A percentile compares a stretch with the other conserved stretches of the same genome.
These are phyloP conservation scores for Oscheius myriophilus DNA, from an alignment of 2,888 invertebrate species.

Conservation along the genomic window DNA sequence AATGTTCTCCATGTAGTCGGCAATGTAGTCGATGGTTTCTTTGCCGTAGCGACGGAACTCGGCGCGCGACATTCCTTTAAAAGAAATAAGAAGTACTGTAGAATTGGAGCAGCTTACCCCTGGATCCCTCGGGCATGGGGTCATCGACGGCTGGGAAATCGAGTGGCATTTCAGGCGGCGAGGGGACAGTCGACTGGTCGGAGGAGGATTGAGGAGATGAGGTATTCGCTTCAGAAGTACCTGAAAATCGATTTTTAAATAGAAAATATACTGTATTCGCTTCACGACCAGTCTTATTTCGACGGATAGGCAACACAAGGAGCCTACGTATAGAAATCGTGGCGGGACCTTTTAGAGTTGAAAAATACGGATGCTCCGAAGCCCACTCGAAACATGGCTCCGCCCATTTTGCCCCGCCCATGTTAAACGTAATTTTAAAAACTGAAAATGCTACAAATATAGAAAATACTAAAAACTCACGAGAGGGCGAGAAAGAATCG, in stretches of 20 bases:
- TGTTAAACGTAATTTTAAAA: too few species aligned
- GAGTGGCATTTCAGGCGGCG: constrained; percentile 39
- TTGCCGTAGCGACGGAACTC: constrained; percentile 76
- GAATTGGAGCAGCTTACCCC: background rate
- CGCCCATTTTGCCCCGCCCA: too few species aligned
- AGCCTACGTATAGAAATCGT: too few species aligned
- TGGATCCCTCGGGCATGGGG: constrained; percentile 28
- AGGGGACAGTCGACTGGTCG: constrained; percentile 35
- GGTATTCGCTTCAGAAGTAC: background rate
- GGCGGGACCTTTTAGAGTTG: too few species aligned
- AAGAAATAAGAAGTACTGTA: background rate
- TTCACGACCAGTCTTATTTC: too few species aligned
- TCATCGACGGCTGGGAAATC: constrained; percentile 41
- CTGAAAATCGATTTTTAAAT: background rate
- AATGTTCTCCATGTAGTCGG: constrained; percentile 87
- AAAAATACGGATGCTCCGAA: too few species aligned
- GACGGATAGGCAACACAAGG: too few species aligned
- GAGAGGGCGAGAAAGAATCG: constrained; percentile 59
- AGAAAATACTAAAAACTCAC: constrained; percentile 52
- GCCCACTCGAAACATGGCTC: too few species aligned
- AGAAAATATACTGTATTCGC: background rate
- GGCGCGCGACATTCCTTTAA: constrained; percentile 59
- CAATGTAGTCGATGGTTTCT: constrained; percentile 87
- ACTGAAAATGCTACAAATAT: too few species aligned
- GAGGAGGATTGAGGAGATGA: constrained; percentile 22